Evolutionary conservation across 2,888 invertebrate species (phyloP), one percentile per base, ranked within the genome.

Genomic region (Mythimna lalbum): DNA sequence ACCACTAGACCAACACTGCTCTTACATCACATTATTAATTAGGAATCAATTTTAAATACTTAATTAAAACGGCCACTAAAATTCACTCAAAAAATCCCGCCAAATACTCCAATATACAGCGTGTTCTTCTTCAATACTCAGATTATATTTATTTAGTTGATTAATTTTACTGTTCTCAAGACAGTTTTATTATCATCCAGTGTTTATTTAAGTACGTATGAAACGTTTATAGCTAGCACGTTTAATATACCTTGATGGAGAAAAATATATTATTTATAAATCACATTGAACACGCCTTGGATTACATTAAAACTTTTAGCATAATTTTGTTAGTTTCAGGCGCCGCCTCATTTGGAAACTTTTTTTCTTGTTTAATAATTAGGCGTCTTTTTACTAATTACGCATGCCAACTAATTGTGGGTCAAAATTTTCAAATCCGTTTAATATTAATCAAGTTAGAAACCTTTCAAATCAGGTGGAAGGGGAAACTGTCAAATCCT

Each of bases 151-250:
- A 56, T 49, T 33, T 56, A 57, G 27, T 17, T 50, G 43, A 68
- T 57, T 72, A 57, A 72, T 76, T 76, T 68, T 60, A 78, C 43
- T 36, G 52, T 63, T 60, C 19, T 50, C 14, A 19, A 36, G 33
- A 47, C 50, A 43, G 43, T 69, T 72, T 72, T 76, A 76, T 76
- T 68, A 57, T 50, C 19, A 1, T n/a, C 39, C 36, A 68, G 43
- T 50, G 27, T 76, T 50, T 69, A 50, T 57, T 69, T 50, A 76
- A 72, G 33, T 27, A 57, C 49, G 33, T 12, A 67, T 72, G 49
- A 72, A 66, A 75, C 23, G 49, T 75, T 75, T 56, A 75, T 31
- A 27, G 39, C 49, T 14, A 14, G 14, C 21, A 21, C 31, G 23
- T 49, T 39, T 49, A 75, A 56, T 43, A 19, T 66, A 33, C 50